These are phyloP conservation scores for Crotalus horridus DNA, from an alignment of 2,113 vertebrate species.

Conservation along the genomic window DNA sequence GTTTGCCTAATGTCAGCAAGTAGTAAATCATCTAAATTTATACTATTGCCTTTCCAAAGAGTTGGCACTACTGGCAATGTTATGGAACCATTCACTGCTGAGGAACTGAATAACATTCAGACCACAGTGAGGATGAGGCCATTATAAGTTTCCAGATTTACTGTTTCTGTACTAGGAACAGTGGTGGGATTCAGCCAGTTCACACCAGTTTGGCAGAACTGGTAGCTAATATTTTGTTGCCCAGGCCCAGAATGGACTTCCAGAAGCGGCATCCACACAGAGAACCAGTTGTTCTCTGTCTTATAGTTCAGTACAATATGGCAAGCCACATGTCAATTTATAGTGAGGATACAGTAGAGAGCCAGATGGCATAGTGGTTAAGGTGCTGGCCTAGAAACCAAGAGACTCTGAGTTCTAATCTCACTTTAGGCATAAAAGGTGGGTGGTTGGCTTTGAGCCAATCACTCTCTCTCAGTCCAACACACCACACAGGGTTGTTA, in stretches of 20 bases:
- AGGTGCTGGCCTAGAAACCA: not conserved
- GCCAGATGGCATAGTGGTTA: not conserved
- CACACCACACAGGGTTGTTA: not conserved
- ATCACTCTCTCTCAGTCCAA: not conserved
- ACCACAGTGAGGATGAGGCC: not conserved
- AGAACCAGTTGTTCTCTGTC: not conserved
- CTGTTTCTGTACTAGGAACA: not conserved
- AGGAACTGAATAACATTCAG: not conserved
- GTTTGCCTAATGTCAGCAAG: conserved; percentile 13
- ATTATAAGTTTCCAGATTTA: not conserved
- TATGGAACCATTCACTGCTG: not conserved
- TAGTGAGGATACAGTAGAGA: not conserved
- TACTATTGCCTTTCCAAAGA: not conserved
- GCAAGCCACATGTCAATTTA: not conserved
- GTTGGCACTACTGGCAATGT: conserved; percentile 17
- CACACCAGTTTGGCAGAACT: too few relatives aligned
- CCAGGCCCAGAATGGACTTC: too few relatives aligned
- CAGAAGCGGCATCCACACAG: too few relatives aligned
- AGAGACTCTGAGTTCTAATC: not conserved
- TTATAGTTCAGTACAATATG: not conserved
- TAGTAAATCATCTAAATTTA: conserved; percentile 32
- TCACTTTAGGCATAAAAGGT: not conserved
- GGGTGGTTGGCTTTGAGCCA: not conserved
- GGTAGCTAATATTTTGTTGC: too few relatives aligned
- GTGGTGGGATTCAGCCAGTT: too few relatives aligned